Conservation (phyloP, 2,797 vertebrate species). For the Melanotaenia trifasciata region DNA sequence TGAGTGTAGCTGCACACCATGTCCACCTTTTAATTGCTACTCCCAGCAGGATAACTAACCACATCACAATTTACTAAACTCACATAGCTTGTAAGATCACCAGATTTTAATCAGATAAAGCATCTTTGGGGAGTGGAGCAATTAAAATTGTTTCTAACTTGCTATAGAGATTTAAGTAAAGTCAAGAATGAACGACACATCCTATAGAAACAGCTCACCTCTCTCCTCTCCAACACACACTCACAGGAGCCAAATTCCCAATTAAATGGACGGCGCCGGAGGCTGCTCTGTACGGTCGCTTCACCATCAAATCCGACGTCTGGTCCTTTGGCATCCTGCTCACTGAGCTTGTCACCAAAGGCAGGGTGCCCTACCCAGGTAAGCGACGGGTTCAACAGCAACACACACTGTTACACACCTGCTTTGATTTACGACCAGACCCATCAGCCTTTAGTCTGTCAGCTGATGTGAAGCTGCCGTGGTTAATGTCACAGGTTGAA, state of each 20-base stretch:
- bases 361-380: conserved; percentile 97
- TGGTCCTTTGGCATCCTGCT: conserved; percentile 97
- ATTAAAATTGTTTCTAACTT: background rate
- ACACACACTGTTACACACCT: conserved; percentile 14
- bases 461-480: conserved; percentile 43
- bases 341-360: conserved; percentile 95
- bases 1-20: background rate
- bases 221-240: conserved; percentile 1
- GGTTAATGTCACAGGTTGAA: conserved; percentile 64
- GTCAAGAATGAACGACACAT: background rate
- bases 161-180: background rate
- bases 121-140: background rate
- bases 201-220: conserved; percentile 22
- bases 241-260: conserved; percentile 94
- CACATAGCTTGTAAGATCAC: background rate
- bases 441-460: conserved; percentile 56
- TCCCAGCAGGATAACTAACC: background rate
- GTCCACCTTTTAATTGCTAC: background rate
- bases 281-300: conserved; percentile 93
- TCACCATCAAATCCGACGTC: conserved; percentile 97
- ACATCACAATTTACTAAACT: background rate
- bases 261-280: conserved; percentile 98
- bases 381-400: conserved; percentile 44
- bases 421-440: conserved; percentile 31
- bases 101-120: background rate